Conservation (phyloP, 2,113 vertebrate genomes). For the Mastomys coucha region DNA sequence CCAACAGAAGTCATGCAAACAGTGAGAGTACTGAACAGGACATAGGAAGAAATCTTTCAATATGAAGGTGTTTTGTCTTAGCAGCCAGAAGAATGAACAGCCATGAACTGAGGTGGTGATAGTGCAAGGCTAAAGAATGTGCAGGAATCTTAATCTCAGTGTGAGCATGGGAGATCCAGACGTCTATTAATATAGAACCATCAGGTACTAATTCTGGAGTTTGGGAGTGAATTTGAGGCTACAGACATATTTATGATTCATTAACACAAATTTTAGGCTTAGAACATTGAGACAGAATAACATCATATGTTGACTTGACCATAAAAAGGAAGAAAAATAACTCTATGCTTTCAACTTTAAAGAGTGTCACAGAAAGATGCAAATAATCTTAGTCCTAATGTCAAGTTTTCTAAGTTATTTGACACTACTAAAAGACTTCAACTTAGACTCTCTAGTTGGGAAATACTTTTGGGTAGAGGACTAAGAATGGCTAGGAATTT, state of each 20-base stretch:
- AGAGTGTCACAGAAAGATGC: background rate
- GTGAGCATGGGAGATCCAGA: background rate
- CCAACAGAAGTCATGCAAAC: background rate
- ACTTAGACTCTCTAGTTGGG: background rate
- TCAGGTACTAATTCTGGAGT: background rate
- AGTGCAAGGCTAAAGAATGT: background rate
- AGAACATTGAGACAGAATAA: background rate
- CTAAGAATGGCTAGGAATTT: background rate
- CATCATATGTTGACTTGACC: background rate
- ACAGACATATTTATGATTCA: background rate
- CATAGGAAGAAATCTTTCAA: background rate
- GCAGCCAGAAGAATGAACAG: background rate
- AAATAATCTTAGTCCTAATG: background rate
- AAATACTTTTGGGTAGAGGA: background rate
- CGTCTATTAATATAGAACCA: background rate
- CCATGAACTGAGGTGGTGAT: background rate
- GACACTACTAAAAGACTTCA: background rate
- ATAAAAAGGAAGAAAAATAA: background rate
- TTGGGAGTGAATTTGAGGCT: background rate
- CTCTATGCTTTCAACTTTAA: background rate
- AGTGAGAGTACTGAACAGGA: background rate
- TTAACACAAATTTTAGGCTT: background rate
- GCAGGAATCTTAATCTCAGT: background rate
- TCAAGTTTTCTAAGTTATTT: background rate
- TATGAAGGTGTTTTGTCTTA: background rate